Conservation (phyloP, 1,140 invertebrate species). For the Lucilia sericata region DNA sequence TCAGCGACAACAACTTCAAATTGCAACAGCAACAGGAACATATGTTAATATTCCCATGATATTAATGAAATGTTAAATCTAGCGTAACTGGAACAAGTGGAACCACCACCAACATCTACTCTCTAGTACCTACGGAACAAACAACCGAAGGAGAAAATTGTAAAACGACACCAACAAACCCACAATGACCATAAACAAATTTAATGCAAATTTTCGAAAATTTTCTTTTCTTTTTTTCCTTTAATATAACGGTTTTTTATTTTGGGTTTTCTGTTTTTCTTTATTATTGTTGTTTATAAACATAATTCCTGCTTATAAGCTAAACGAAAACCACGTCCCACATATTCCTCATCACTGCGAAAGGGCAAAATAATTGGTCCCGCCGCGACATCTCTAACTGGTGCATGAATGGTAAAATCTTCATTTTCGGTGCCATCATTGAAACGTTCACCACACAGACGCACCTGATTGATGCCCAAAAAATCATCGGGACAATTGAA, state of each 20-base stretch:
- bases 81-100: constrained; percentile 49
- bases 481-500: constrained; percentile 81
- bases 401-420: constrained; percentile 75
- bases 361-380: constrained; percentile 72
- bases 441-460: constrained; percentile 79
- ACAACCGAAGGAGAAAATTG: background rate
- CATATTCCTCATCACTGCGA: constrained; percentile 69
- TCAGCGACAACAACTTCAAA: background rate
- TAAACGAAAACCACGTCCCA: constrained; percentile 71
- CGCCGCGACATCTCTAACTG: constrained; percentile 74
- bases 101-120: constrained; percentile 14
- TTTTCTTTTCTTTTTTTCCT: background rate
- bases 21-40: background rate
- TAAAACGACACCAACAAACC: constrained; percentile 39
- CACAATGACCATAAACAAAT: constrained; percentile 47
- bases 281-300: constrained; percentile 49
- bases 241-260: background rate
- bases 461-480: constrained; percentile 75
- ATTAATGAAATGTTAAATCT: constrained; percentile 43
- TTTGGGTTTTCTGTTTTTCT: no score
- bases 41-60: constrained; percentile 36
- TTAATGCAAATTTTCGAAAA: constrained; percentile 46
- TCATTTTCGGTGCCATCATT: constrained; percentile 74
- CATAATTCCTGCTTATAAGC: constrained; percentile 72
- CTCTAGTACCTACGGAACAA: background rate